Conservation (phyloP, 2,113 vertebrate species). For the Cottus gobio region DNA sequence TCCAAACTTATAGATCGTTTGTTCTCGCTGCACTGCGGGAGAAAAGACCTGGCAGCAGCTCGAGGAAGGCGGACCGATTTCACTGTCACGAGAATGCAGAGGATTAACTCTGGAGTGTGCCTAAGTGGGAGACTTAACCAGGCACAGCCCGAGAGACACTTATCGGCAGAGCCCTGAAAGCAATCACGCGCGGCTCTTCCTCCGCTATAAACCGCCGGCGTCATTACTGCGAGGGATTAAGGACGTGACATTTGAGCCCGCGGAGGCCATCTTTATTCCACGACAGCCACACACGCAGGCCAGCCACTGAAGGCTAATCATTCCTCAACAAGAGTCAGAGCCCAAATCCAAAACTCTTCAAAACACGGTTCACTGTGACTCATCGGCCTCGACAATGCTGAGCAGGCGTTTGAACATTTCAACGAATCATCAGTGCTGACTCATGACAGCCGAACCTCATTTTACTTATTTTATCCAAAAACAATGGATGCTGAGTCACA, state of each 20-base stretch:
- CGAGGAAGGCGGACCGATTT: slow-evolving; percentile 36
- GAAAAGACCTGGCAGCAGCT: slow-evolving; percentile 33
- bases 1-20: slow-evolving; percentile 20
- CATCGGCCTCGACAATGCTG: slow-evolving; percentile 13
- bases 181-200: slow-evolving; percentile 47
- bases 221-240: slow-evolving; percentile 33
- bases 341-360: slow-evolving; percentile 21
- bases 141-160: slow-evolving; percentile 42
- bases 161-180: slow-evolving; percentile 51
- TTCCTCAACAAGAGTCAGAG: slow-evolving; percentile 44
- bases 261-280: slow-evolving; percentile 6
- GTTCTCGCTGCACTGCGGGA: slow-evolving; percentile 22
- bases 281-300: slow-evolving; percentile 11
- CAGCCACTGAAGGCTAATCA: neutral
- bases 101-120: slow-evolving; percentile 66
- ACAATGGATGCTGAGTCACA: slow-evolving; percentile 39
- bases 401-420: neutral
- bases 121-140: slow-evolving; percentile 44
- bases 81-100: slow-evolving; percentile 62
- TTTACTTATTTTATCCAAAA: slow-evolving; percentile 5
- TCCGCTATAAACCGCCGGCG: slow-evolving; percentile 13
- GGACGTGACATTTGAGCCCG: slow-evolving; percentile 23
- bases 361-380: slow-evolving; percentile 34
- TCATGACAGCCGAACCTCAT: slow-evolving; percentile 27
- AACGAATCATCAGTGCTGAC: slow-evolving; percentile 25